Evolutionary conservation across 1,140 invertebrate genomes (phyloP), one percentile per base, ranked within the genome.

Genomic region (Chymomyza costata): DNA sequence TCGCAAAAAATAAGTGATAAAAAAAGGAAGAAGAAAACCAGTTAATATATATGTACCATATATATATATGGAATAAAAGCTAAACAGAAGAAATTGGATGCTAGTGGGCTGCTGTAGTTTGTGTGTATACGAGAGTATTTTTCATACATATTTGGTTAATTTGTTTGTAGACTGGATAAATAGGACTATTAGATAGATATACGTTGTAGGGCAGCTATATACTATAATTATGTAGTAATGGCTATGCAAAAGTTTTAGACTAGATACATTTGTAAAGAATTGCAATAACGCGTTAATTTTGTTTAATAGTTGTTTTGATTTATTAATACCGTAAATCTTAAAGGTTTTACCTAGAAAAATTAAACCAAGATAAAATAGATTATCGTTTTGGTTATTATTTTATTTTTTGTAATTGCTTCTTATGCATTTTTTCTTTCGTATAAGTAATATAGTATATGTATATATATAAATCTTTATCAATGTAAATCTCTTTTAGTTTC

Each of bases 221-320:
- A 8, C 21, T 25, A 25, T 25, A 5, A 3, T 5, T 5, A 25
- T 25, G 3, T 60, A 59, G 11, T 15, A 25, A 41, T 14, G n/a
- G n/a, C n/a, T 61, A 37, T 45, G 32, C 34, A 5, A 25, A 34
- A 31, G 25, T 57, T 25, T 58, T 48, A 49, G 38, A 41, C 63
- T 67, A 58, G 58, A 57, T 71, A 53, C 3, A 3, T 46, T 66
- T 60, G 47, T 69, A 76, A 25, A 25, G 21, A 25, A 8, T 25
- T 25, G 21, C 21, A 25, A 3, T 25, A 25, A 25, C 21, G 8
- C n/a, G 8, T 25, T 25, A 25, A 25, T 25, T n/a, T 25, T 25
- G 21, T 65, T 53, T 53, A 62, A 64, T 71, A 67, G 63, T n/a
- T n/a, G 66, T 61, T 73, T 80, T 80, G 67, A 80, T 78, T 78